Conservation (phyloP, 2,888 invertebrate genomes). For the Drosophila merina region DNA sequence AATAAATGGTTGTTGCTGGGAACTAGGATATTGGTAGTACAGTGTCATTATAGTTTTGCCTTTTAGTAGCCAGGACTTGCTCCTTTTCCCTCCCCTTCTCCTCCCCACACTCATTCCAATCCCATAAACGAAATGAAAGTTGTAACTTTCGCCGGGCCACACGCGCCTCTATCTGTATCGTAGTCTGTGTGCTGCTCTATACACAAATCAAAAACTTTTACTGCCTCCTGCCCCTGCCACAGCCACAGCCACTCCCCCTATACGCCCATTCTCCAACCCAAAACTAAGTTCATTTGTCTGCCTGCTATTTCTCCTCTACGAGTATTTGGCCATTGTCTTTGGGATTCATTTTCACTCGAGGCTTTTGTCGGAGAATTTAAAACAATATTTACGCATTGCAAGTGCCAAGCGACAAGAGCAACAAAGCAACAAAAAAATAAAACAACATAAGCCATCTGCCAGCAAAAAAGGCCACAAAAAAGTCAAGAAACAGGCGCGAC, state of each 20-base stretch:
- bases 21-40: conserved; percentile 16
- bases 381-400: conserved; percentile 68
- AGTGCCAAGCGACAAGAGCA: conserved; percentile 27
- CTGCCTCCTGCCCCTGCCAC: conserved; percentile 41
- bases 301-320: conserved; percentile 30
- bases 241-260: not conserved
- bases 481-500: conserved; percentile 35
- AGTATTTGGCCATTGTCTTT: conserved; percentile 43
- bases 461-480: conserved; percentile 33
- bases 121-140: conserved; percentile 60
- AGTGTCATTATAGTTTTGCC: conserved; percentile 52
- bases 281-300: conserved; percentile 70
- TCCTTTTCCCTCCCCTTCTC: not conserved
- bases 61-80: conserved; percentile 37
- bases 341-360: conserved; percentile 48
- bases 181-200: conserved; percentile 40
- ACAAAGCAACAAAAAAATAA: conserved; percentile 20
- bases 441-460: conserved; percentile 14
- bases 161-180: conserved; percentile 26
- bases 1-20: conserved; percentile 3
- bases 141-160: conserved; percentile 64
- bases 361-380: conserved; percentile 63
- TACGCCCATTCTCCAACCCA: conserved; percentile 15
- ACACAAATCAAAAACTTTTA: conserved; percentile 76
- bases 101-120: not conserved